Percentiles rank a stretch among this genome's conserved stretches.
Conservation (phyloP, 1,140 invertebrate species). For the Bombus balteatus region DNA sequence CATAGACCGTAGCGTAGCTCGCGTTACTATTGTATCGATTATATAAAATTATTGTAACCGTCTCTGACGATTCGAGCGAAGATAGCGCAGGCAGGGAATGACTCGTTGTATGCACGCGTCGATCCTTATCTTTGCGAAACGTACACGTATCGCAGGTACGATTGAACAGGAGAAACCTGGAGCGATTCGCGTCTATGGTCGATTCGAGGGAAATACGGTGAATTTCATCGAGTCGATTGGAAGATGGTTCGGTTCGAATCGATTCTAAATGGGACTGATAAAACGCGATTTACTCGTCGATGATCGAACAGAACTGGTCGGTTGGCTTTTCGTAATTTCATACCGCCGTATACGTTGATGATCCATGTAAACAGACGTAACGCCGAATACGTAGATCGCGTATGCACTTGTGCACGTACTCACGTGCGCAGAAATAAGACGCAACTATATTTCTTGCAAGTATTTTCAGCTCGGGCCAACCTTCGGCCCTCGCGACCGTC, state of each 20-base stretch:
- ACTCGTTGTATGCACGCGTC: conserved; percentile 10
- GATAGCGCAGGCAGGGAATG: not conserved
- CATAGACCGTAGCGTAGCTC: not conserved
- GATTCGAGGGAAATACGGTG: not conserved
- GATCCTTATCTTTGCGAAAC: conserved; percentile 4
- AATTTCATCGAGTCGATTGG: not conserved
- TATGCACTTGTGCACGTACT: conserved; percentile 16
- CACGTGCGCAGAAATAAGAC: conserved; percentile 44
- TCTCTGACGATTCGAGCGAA: not conserved
- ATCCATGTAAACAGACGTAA: conserved; percentile 28
- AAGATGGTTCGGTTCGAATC: not conserved
- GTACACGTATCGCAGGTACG: not conserved
- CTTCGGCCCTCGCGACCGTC: conserved; percentile 67
- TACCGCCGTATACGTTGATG: too few relatives aligned
- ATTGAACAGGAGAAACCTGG: not conserved
- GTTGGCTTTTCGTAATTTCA: not conserved
- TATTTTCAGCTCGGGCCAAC: conserved; percentile 81
- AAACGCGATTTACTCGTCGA: not conserved
- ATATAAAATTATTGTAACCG: conserved; percentile 49
- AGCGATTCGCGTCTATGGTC: too few relatives aligned
- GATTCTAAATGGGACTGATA: not conserved
- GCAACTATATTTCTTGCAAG: conserved; percentile 76
- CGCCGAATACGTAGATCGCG: not conserved
- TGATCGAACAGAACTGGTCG: not conserved
- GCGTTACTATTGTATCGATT: conserved; percentile 46